Base-by-base conservation (phyloP, 2,113 vertebrate genomes). In the Lophius piscatorius region DNA sequence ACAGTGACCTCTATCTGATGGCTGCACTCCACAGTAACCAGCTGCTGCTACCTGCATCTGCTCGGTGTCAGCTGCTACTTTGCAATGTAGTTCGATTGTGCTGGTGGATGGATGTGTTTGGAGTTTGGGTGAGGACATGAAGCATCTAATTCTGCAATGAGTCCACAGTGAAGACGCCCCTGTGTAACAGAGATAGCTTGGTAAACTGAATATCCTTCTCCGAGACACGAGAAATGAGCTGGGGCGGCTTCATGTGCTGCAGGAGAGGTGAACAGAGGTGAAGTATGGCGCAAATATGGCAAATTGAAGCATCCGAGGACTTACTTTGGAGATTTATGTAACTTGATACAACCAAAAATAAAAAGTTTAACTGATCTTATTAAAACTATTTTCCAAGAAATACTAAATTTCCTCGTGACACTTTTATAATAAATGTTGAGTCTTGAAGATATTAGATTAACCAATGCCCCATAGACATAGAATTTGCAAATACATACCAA, bases 151-250 rank as follows among this genome's bases (percentile, higher is more conserved):
- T 31, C 55, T 18, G 58, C 63, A 63, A 28, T 55, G 52, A 63
- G 62, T 70, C 58, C 63, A 55, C 65, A 72, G 51, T 70, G 62
- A 68, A 68, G 38, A n/a, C 68, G 33, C 16, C 64, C 50, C 80
- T 81, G 85, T 76, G 74, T 70, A 71, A 81, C 76, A 41, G 66
- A 89, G 87, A 89, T 86, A 89, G 73, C 68, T 57, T 46, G 5
- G 68, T 18, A 39, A 84, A 77, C 56, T 56, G 71, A 83, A 85
- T 70, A 69, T 80, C 70, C 65, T 63, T 74, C 69, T 61, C 31
- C 1, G 28, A 38, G 47, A 58, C 66, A n/a, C 44, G 72, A 76
- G 72, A 70, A 50, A 68, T n/a, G 41, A 60, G 67, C 8, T 8
- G 8, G 17, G 54, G 69, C 59, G 7, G 70, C 64, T 63, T 59